Conservation (phyloP, 2,113 vertebrate species). For the Rhea pennata region DNA sequence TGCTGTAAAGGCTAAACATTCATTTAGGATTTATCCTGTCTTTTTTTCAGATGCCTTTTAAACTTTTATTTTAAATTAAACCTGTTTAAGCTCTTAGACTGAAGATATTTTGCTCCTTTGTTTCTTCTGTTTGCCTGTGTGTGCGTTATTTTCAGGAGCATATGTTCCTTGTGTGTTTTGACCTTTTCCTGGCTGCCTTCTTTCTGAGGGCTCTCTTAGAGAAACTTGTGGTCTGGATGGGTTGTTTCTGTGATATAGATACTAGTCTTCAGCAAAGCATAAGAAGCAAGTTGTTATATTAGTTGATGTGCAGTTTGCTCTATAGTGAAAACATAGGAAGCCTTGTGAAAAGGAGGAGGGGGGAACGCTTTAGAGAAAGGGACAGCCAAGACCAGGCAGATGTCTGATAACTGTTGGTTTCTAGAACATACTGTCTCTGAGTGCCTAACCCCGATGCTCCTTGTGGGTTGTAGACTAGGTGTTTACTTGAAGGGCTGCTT, state of each 20-base stretch:
- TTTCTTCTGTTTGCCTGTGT: neutral
- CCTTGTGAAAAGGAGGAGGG: fast-evolving
- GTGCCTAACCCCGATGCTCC: fast-evolving
- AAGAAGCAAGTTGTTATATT: too few relatives aligned
- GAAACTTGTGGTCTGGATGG: too few relatives aligned
- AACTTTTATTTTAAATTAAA: neutral
- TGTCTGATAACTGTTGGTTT: too few relatives aligned
- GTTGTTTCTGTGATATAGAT: too few relatives aligned
- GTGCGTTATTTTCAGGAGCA: neutral
- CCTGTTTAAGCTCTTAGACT: neutral
- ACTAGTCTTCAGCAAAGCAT: too few relatives aligned
- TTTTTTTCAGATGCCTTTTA: neutral
- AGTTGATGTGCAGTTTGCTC: fast-evolving
- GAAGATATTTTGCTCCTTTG: neutral
- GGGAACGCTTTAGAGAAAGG: neutral
- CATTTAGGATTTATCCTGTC: neutral
- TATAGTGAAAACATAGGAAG: neutral
- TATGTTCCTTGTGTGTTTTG: neutral
- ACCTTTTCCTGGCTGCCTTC: neutral
- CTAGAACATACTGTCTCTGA: neutral
- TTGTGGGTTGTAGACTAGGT: fast-evolving
- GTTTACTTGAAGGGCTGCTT: neutral
- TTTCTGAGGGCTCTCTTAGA: neutral
- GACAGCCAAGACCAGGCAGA: neutral
- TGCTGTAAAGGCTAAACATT: neutral